Percentiles rank a stretch among this genome's conserved stretches.
These are phyloP conservation scores for human DNA, from an alignment of 2,113 vertebrate species.

Conservation along the genomic window GRCh38 chr4:54484001-54484500, in stretches of 20 bases:
- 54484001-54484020: background rate
- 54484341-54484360: accelerated
- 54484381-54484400: background rate
- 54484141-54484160: background rate
- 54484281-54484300: background rate
- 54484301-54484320: background rate
- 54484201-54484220: background rate
- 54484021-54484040: background rate
- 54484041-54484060: background rate
- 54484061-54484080: background rate
- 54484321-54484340: background rate
- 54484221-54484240: background rate
- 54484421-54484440: background rate
- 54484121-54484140: background rate
- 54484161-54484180: background rate
- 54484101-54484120: background rate
- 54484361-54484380: background rate
- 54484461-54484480: background rate
- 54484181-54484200: background rate
- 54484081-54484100: background rate
- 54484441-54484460: background rate
- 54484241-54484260: background rate
- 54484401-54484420: background rate
- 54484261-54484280: background rate
- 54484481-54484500: background rate